Evolutionary conservation across 2,113 vertebrate genomes (phyloP).

Genomic region (Furnarius figulus): DNA sequence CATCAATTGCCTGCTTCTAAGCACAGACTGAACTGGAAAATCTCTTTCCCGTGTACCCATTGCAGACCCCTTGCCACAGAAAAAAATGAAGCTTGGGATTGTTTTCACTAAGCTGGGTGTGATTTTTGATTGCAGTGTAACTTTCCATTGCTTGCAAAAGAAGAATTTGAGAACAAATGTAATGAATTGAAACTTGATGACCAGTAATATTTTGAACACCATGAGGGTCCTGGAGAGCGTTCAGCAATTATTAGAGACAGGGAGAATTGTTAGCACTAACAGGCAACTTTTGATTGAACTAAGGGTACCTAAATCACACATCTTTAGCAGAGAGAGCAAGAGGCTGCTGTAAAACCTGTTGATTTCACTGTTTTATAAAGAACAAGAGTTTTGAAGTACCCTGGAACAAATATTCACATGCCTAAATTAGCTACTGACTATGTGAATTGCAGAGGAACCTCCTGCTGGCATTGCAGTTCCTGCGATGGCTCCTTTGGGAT

Average conservation of each 20-base stretch:
- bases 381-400: not conserved
- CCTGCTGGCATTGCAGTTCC: not conserved
- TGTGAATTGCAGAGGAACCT: not conserved
- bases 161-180: not conserved
- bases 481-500: not conserved
- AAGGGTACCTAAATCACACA: not conserved
- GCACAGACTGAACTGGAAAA: conserved; percentile 15
- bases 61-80: not conserved
- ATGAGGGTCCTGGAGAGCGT: not conserved
- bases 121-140: conserved; percentile 8
- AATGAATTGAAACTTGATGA: not conserved
- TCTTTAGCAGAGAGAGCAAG: not conserved
- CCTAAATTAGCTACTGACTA: not conserved
- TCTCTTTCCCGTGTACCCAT: conserved; percentile 5
- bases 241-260: not conserved
- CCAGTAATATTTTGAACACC: not conserved
- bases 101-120: conserved; percentile 14
- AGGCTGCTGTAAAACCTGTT: not conserved
- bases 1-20: not conserved
- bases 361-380: not conserved
- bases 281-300: not conserved
- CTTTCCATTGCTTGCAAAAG: not conserved
- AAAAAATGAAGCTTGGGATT: not conserved
- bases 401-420: not conserved
- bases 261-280: not conserved